Evolutionary conservation across 1,140 invertebrate genomes (phyloP).

Genomic region (Andrena cerasifolii): DNA sequence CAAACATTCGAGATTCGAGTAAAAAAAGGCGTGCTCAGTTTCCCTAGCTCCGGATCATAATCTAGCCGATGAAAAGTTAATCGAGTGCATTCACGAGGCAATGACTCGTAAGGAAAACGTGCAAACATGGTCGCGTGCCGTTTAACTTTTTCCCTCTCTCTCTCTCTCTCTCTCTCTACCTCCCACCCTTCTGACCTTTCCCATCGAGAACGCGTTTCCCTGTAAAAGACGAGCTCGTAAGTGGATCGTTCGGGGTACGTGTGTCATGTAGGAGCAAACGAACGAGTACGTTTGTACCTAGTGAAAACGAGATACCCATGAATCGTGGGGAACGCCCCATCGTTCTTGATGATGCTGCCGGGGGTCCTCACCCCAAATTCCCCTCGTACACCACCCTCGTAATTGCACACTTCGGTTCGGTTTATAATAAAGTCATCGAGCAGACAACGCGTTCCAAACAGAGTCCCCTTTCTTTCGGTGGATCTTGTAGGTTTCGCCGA

Average conservation of each 20-base stretch:
- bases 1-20: neutral
- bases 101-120: conserved; percentile 68
- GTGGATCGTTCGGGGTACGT: conserved; percentile 32
- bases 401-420: conserved; percentile 74
- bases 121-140: conserved; percentile 70
- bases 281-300: conserved; percentile 42
- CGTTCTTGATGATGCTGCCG: conserved; percentile 61
- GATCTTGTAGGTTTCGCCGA: neutral
- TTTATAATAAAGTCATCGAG: conserved; percentile 76
- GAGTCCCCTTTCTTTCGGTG: conserved; percentile 9
- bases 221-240: conserved; percentile 39
- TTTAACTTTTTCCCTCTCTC: conserved; percentile 25
- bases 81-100: conserved; percentile 62
- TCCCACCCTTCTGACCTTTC: conserved; percentile 55
- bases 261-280: conserved; percentile 33
- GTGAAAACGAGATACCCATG: conserved; percentile 67
- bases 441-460: conserved; percentile 52
- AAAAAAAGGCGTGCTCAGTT: neutral
- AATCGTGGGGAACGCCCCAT: conserved; percentile 69
- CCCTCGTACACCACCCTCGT: conserved; percentile 61
- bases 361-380: conserved; percentile 60
- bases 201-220: conserved; percentile 47
- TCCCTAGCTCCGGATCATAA: neutral
- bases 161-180: neutral
- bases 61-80: conserved; percentile 48